Evolutionary conservation across 30 jellyfish, hydroid and myxozoan genomes (phyloP), one percentile per base, ranked within the genome.

Genomic region (Pseudorhiza aurosa): DNA sequence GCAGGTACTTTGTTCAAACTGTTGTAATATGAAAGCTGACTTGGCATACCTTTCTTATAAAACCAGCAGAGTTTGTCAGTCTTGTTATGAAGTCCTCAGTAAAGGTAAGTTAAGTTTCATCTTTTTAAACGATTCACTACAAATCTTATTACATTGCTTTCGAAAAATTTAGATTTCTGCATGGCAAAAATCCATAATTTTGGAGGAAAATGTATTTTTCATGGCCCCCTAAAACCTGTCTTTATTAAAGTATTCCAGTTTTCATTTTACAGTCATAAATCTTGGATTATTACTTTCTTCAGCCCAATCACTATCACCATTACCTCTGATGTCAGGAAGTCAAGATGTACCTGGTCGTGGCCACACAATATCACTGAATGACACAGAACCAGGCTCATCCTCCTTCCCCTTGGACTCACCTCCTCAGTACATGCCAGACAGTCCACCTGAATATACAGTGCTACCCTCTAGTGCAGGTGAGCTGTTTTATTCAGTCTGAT

Each of bases 21-120:
- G 98, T 68, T 92, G 98, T 89, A 92, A 92, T 67, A 85, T 92
- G 96, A 76, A 72, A 51, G 88, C 87, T 10, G 91, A 77, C 43
- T 46, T 92, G 67, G 92, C 95, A 24, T 84, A 92, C 31, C 87
- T 92, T 77, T 85, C 80, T 2, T 85, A 92, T 77, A 92, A 92
- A 63, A 76, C 89, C 17, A 92, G 96, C 15, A 68, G 98, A 71
- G 98, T 92, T 33, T 92, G 98, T 63, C 98, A 92, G 57, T 85
- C 80, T 25, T 92, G 98, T 46, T 82, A 51, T 69, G 96, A 77
- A 28, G 43, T 85, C 21, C 91, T 92, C 42, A 30, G 59, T 21
- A 57, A 59, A 67, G 97, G 97, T 89, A 79, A 8, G 40, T 65
- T n/a, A 2, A 28, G 9, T 29, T n/a, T 43, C n/a, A 17, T 27